Percentiles rank a stretch among this genome's conserved stretches.
Evolutionary conservation across 2,888 invertebrate genomes (phyloP).

Genomic region (Caenorhabditis angaria): DNA sequence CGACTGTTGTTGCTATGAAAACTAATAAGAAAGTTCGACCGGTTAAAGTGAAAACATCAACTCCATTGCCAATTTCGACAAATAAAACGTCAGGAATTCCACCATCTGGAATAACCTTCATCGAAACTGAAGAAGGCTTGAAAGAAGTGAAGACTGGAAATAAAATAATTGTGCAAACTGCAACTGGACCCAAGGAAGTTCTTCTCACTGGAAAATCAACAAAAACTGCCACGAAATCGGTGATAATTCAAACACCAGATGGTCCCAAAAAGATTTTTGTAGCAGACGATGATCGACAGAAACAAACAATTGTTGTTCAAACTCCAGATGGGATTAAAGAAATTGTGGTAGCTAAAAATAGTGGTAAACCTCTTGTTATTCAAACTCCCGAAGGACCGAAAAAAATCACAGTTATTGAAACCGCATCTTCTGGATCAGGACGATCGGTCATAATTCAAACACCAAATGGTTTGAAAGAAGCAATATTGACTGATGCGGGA

Average conservation of each 20-base stretch:
- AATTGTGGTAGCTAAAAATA: background rate
- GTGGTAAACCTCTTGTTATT: background rate
- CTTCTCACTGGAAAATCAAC: background rate
- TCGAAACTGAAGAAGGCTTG: background rate
- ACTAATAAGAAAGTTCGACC: background rate
- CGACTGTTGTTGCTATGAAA: background rate
- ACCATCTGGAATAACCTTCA: background rate
- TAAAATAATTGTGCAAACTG: background rate
- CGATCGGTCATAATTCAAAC: conserved; percentile 1
- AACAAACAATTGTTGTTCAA: background rate
- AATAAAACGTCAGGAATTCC: background rate
- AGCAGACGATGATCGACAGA: background rate
- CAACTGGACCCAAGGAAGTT: background rate
- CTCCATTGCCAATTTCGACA: background rate
- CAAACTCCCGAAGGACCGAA: background rate
- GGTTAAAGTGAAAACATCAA: background rate
- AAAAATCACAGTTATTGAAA: background rate
- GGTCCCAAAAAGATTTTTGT: background rate
- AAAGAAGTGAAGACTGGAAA: background rate
- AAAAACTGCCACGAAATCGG: background rate
- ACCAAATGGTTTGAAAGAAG: background rate
- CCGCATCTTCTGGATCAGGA: background rate
- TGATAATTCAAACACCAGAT: background rate
- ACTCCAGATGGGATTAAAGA: background rate
- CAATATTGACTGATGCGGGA: background rate